Evolutionary conservation across 2,888 invertebrate species (phyloP).

Genomic region (Eutolmus rufibarbis): DNA sequence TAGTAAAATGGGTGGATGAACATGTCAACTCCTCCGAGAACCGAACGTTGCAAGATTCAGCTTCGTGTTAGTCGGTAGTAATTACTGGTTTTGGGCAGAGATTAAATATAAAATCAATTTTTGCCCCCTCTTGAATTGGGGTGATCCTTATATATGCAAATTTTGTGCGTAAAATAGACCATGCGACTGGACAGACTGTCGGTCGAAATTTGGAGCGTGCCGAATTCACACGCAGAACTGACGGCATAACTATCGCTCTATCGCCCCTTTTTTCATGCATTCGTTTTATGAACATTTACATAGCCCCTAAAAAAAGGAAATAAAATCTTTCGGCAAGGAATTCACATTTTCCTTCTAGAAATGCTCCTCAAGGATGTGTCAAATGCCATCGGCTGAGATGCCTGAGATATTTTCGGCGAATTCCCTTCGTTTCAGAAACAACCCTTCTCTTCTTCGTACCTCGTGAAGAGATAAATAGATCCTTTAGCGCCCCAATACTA

Average conservation of each 20-base stretch:
- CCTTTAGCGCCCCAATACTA: not conserved
- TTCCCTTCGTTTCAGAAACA: not conserved
- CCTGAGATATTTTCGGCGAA: not conserved
- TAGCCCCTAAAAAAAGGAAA: not conserved
- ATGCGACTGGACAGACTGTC: not conserved
- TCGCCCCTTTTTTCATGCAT: not conserved
- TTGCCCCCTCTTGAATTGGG: not conserved
- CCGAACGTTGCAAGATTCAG: not conserved
- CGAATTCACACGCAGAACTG: not conserved
- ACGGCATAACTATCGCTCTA: not conserved
- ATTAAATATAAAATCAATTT: not conserved
- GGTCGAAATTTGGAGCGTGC: not conserved
- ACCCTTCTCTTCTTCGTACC: not conserved
- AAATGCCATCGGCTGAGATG: not conserved
- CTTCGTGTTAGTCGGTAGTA: not conserved
- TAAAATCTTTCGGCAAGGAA: not conserved
- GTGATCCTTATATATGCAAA: not conserved
- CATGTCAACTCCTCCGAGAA: not conserved
- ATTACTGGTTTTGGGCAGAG: not conserved
- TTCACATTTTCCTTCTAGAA: not conserved
- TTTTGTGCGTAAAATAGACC: not conserved
- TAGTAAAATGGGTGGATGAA: not conserved
- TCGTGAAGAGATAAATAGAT: not conserved
- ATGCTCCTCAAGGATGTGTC: not conserved
- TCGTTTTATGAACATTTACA: not conserved